Percentiles rank a stretch among this genome's conserved stretches.
These are phyloP conservation scores for Calyptommatus sinebrachiatus DNA, from an alignment of 2,113 vertebrate species.

Conservation along the genomic window DNA sequence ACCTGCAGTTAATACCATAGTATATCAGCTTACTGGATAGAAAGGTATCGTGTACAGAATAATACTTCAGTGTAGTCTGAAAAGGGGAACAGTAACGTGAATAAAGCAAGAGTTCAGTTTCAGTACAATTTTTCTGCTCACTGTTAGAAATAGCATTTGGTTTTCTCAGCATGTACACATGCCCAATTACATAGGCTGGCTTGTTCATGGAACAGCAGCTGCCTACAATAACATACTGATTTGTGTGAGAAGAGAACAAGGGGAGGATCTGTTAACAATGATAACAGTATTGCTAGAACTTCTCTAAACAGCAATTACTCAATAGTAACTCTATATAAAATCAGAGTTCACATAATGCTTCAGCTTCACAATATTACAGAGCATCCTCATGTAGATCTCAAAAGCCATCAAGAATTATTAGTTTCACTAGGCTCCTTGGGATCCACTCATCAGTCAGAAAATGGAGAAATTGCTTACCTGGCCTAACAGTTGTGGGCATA, in stretches of 20 bases:
- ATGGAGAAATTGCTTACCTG: no score
- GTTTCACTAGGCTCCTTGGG: no score
- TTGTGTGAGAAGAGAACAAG: neutral
- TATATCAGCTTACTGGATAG: neutral
- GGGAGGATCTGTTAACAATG: neutral
- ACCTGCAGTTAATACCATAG: neutral
- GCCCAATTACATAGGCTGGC: neutral
- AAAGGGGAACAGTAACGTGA: accelerated
- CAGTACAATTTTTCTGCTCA: neutral
- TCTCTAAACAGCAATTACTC: neutral
- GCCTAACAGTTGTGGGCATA: no score
- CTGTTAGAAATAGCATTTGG: constrained; percentile 8
- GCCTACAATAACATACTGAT: neutral
- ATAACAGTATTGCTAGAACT: neutral
- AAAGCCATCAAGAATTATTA: no score
- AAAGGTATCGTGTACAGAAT: neutral
- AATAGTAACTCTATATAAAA: no score
- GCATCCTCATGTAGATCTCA: no score
- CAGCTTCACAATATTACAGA: neutral
- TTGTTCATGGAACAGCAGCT: neutral
- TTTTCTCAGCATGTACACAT: neutral
- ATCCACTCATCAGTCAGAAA: no score
- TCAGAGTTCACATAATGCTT: no score
- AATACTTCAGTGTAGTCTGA: neutral
- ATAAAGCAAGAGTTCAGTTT: neutral